phyloP scores from a whole-genome alignment of 2,797 vertebrate genomes.

The Florisuga fusca region DNA sequence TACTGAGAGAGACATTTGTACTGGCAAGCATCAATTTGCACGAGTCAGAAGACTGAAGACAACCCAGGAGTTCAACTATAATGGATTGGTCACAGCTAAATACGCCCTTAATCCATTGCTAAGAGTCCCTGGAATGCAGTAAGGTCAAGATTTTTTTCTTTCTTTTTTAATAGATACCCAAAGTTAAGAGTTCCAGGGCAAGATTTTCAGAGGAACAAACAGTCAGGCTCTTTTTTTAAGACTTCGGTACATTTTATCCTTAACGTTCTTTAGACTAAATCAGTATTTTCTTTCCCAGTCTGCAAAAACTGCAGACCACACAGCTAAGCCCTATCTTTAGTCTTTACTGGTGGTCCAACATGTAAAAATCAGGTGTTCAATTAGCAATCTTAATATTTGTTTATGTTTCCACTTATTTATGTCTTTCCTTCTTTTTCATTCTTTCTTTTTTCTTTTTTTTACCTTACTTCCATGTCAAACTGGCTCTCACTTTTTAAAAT shows the following conservation, averaged over 20 bases:
- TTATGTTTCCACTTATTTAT: neutral
- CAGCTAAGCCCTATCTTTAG: neutral
- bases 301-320: neutral
- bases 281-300: neutral
- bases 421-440: too few species aligned
- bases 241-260: neutral
- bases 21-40: neutral
- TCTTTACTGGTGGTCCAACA: neutral
- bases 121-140: conserved; percentile 34
- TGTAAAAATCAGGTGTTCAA: neutral
- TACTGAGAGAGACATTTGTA: neutral
- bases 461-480: neutral
- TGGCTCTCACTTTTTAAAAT: neutral
- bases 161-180: neutral
- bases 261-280: neutral
- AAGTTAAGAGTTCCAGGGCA: neutral
- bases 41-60: neutral
- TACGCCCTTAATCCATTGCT: conserved; percentile 28
- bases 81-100: neutral
- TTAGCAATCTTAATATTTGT: neutral
- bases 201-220: neutral
- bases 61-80: conserved; percentile 2
- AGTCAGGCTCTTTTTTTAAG: neutral
- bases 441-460: neutral
- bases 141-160: neutral